Evolutionary conservation across 1,140 invertebrate genomes (phyloP).

Genomic region (Halictus rubicundus): DNA sequence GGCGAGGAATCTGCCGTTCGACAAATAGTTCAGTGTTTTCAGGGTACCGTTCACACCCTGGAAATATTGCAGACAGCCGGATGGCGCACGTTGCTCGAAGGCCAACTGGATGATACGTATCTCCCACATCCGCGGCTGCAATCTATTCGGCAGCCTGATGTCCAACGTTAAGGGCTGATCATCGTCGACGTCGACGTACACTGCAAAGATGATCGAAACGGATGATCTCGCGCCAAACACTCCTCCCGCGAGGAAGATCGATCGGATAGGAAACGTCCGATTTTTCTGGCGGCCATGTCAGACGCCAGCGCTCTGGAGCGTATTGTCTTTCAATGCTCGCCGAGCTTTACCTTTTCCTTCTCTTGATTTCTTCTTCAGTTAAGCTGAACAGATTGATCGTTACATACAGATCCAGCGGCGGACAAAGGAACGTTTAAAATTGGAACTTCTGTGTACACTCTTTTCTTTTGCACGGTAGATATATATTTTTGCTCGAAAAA

Average conservation of each 20-base stretch:
- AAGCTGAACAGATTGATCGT: constrained; percentile 1
- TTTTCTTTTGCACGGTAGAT: too few species aligned
- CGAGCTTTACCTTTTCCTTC: background rate
- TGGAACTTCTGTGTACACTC: too few species aligned
- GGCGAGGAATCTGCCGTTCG: constrained; percentile 90
- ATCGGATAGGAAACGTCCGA: background rate
- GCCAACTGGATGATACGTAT: constrained; percentile 86
- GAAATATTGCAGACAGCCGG: constrained; percentile 88
- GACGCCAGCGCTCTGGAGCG: background rate
- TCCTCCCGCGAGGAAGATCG: constrained; percentile 1
- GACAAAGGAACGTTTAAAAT: too few species aligned
- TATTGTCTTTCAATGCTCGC: background rate
- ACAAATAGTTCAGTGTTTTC: constrained; percentile 89
- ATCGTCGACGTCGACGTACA: constrained; percentile 84
- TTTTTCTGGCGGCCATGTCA: background rate
- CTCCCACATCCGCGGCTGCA: constrained; percentile 87
- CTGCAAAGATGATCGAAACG: constrained; percentile 70
- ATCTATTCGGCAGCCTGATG: constrained; percentile 82
- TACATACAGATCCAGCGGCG: too few species aligned
- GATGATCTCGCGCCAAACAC: background rate
- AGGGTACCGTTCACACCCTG: constrained; percentile 83
- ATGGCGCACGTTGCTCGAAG: constrained; percentile 87
- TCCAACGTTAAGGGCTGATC: constrained; percentile 81
- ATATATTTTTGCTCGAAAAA: too few species aligned
- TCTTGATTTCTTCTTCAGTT: background rate